Conservation (phyloP, 2,888 invertebrate species). For the Eupithecia insigniata region DNA sequence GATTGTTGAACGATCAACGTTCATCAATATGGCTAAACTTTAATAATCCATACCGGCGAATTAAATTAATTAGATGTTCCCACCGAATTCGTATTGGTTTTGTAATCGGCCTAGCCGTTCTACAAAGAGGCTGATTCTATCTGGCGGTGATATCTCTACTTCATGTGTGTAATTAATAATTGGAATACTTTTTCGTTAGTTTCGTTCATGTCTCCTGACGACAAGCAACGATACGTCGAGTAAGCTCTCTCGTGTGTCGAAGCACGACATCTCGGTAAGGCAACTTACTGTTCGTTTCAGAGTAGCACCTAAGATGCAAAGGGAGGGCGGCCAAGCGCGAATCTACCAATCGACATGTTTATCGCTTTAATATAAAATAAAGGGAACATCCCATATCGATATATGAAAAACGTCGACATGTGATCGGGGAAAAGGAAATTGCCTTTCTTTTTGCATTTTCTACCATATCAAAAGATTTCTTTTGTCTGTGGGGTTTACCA, state of each 20-base stretch:
- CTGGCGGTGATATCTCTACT: too few relatives aligned
- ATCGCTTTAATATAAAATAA: slow-evolving; percentile 84
- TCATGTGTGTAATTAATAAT: neutral
- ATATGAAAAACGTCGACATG: slow-evolving; percentile 74
- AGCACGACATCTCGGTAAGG: neutral
- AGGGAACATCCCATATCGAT: slow-evolving; percentile 74
- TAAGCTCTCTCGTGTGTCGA: too few relatives aligned
- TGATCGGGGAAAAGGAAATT: slow-evolving; percentile 70
- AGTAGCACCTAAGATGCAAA: slow-evolving; percentile 37
- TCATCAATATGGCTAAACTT: too few relatives aligned
- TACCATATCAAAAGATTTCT: neutral
- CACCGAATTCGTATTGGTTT: too few relatives aligned
- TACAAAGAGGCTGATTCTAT: too few relatives aligned
- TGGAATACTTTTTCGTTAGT: neutral
- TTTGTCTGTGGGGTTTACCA: neutral
- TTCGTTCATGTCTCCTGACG: neutral
- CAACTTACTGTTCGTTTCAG: slow-evolving; percentile 24
- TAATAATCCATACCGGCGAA: too few relatives aligned
- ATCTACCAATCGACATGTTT: slow-evolving; percentile 82
- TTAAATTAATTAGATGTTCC: too few relatives aligned
- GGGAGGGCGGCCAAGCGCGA: slow-evolving; percentile 79
- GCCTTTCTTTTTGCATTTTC: slow-evolving; percentile 56
- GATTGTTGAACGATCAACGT: too few relatives aligned
- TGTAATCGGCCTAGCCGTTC: too few relatives aligned
- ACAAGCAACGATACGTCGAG: neutral